Conservation (phyloP, 1,140 invertebrate genomes). For the Aphis craccivora region DNA sequence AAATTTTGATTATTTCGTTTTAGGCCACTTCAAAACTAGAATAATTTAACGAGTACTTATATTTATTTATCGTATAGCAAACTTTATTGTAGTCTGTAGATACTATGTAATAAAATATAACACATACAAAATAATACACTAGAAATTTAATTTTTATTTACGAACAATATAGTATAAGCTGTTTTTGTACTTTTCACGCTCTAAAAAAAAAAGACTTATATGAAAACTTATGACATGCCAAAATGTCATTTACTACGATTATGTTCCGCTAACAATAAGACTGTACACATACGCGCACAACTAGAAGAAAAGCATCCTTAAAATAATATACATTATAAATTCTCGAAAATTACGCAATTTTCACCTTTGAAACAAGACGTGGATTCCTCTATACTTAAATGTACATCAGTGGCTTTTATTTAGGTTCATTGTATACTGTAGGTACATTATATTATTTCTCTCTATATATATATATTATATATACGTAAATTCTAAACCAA, state of each 20-base stretch:
- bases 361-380: neutral
- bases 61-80: neutral
- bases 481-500: neutral
- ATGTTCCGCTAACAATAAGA: neutral
- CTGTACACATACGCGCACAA: neutral
- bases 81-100: neutral
- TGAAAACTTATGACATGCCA: neutral
- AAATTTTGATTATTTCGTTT: neutral
- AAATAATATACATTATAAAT: neutral
- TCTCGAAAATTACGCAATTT: neutral
- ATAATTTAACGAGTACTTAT: neutral
- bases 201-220: neutral
- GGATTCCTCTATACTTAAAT: neutral
- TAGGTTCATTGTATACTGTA: neutral
- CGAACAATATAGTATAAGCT: neutral
- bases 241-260: neutral
- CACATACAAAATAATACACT: neutral
- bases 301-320: neutral
- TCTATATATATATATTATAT: too few species aligned
- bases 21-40: neutral
- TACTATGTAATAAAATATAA: neutral
- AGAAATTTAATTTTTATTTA: neutral
- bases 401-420: neutral
- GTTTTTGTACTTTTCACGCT: neutral
- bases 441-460: too few species aligned